Conservation (phyloP, 23 tunicate species). For the Pegea sp. region DNA sequence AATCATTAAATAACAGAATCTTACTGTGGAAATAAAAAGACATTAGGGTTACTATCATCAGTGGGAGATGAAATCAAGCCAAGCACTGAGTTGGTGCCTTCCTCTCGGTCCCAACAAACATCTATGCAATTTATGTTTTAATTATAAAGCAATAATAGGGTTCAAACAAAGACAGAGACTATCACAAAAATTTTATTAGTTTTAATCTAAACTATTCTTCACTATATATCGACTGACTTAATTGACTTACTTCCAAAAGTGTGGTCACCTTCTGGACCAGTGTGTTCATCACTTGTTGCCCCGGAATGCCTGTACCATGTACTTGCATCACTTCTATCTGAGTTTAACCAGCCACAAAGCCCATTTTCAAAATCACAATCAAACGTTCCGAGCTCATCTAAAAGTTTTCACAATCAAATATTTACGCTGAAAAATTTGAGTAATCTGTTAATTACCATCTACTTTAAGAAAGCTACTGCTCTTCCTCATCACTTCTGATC, state of each 20-base stretch:
- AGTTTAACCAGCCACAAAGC: conserved; percentile 52
- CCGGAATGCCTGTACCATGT: conserved; percentile 44
- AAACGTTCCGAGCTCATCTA: conserved; percentile 36
- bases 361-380: conserved; percentile 38
- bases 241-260: conserved; percentile 66
- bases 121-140: too few species aligned
- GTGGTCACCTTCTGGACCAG: conserved; percentile 57
- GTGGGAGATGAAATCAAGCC: conserved; percentile 11
- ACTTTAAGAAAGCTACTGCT: conserved; percentile 22
- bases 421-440: not conserved
- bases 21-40: conserved; percentile 37
- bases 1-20: too few species aligned
- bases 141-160: too few species aligned
- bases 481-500: conserved; percentile 9
- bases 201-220: not conserved
- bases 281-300: conserved; percentile 36
- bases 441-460: conserved; percentile 4
- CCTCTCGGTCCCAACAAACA: conserved; percentile 24
- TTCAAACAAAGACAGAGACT: too few species aligned
- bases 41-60: conserved; percentile 8
- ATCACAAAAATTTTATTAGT: not conserved
- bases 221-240: not conserved
- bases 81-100: conserved; percentile 12
- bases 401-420: not conserved
- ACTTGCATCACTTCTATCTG: conserved; percentile 12